Evolutionary conservation across 2,888 invertebrate species (phyloP), one percentile per base, ranked within the genome.

Genomic region (Cyaniris semiargus): DNA sequence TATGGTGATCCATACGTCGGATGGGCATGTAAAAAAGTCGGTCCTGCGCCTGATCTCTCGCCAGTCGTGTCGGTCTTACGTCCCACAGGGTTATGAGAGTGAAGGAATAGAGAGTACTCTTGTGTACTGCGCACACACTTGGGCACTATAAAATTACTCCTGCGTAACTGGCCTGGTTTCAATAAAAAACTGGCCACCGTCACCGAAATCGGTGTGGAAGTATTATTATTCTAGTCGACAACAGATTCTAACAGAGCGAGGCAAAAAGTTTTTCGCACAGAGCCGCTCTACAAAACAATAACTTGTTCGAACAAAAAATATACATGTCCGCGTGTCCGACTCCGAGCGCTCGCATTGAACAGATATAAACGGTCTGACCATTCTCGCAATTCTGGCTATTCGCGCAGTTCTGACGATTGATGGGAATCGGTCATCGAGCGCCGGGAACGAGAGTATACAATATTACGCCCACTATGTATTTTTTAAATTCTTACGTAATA

Each of bases 271-370:
- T 23, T 8, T 8, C 27, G 7, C 66, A 66, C 21, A 18, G 15
- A 27, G 23, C 66, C 27, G 27, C 23, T 66, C 15, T 66, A 66
- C 66, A 66, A 66, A 31, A 66, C 66, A 7, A 60, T 60, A 66
- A 66, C 27, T 23, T 60, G 27, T 27, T 66, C 66, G 66, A 66
- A 31, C 66, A 66, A 66, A 66, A 66, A 66, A 31, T 27, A 15
- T 27, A 66, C 66, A 66, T 10, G 66, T 66, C 18, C 66, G 66
- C 27, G 27, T 66, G 27, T 31, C 66, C 66, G 66, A 5, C 18
- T 31, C 66, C 66, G 66, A 5, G 31, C 66, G 15, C 27, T 31
- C 66, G 66, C 31, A 66, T 66, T 66, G 66, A 66, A 66, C 27
- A 66, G 66, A 27, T 27, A 31, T 27, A 31, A 66, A 66, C 13